phyloP scores from a whole-genome alignment of 2,888 invertebrate species.

The Sphaerophoria rueppellii region DNA sequence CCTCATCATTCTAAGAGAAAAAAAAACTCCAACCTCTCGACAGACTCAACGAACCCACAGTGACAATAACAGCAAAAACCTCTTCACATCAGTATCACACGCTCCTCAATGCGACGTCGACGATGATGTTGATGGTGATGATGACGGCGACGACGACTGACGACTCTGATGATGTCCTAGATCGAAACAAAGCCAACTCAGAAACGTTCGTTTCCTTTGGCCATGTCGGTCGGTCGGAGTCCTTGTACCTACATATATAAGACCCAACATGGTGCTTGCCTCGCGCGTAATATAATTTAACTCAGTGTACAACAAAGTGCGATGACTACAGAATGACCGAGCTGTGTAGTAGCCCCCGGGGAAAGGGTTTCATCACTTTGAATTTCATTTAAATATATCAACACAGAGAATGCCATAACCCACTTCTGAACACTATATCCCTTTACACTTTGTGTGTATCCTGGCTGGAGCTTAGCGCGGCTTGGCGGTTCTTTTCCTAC shows the following conservation, averaged over 20 bases:
- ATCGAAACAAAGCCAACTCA: constrained; percentile 30
- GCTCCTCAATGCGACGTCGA: constrained; percentile 14
- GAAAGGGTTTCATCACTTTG: constrained; percentile 54
- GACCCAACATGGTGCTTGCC: background rate
- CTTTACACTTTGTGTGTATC: constrained; percentile 20
- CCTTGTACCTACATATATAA: background rate
- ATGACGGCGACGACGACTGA: background rate
- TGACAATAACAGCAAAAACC: constrained; percentile 7
- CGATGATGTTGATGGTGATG: background rate
- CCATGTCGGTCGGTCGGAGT: background rate
- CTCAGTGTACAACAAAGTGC: constrained; percentile 37
- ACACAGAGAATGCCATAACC: constrained; percentile 47
- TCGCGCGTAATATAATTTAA: constrained; percentile 34
- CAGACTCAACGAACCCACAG: background rate
- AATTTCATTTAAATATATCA: constrained; percentile 70
- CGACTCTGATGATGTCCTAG: constrained; percentile 22
- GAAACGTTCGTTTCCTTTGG: constrained; percentile 10
- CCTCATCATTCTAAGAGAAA: background rate
- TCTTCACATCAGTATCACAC: constrained; percentile 21
- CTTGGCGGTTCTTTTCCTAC: background rate
- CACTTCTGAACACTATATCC: constrained; percentile 46
- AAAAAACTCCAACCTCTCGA: background rate
- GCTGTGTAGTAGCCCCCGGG: constrained; percentile 29
- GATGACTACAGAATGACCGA: constrained; percentile 1
- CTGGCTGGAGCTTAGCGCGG: constrained; percentile 1